Evolutionary conservation across 2,113 vertebrate species (phyloP).

Genomic region (Danionella cerebrum): DNA sequence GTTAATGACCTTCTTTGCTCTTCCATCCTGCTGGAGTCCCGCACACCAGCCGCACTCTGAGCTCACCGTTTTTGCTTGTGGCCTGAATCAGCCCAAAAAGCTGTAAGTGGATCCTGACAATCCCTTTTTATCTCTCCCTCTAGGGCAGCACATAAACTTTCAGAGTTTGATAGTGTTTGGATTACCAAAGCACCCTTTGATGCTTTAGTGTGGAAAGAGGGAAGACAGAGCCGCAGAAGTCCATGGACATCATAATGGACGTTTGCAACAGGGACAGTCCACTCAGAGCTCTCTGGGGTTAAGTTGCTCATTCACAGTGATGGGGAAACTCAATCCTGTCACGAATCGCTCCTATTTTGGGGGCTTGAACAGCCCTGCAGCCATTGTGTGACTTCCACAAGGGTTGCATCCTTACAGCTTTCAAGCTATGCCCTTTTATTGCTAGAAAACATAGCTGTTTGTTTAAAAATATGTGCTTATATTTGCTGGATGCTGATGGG

Average conservation of each 20-base stretch:
- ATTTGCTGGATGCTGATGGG: conserved; percentile 34
- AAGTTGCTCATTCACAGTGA: conserved; percentile 4
- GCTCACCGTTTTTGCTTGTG: conserved; percentile 48
- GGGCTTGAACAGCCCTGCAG: not conserved
- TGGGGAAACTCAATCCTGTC: not conserved
- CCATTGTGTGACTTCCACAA: conserved; percentile 14
- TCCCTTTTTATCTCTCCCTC: conserved; percentile 41
- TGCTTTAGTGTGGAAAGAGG: conserved; percentile 3
- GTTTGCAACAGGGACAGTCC: not conserved
- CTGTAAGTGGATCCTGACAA: conserved; percentile 50
- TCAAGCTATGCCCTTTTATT: conserved; percentile 49
- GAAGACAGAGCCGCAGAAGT: not conserved
- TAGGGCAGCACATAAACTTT: conserved; percentile 39
- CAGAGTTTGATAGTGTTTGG: conserved; percentile 32
- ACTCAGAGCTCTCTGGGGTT: not conserved
- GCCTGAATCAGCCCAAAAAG: conserved; percentile 53
- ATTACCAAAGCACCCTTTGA: conserved; percentile 42
- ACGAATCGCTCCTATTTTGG: not conserved
- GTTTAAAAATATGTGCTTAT: conserved; percentile 46
- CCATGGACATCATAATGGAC: not conserved
- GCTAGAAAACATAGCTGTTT: conserved; percentile 46
- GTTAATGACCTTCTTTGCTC: conserved; percentile 81
- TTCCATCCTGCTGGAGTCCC: conserved; percentile 66
- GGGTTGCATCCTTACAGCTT: conserved; percentile 56
- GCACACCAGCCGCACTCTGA: conserved; percentile 52